Evolutionary conservation across 2,113 vertebrate genomes (phyloP), one percentile per base, ranked within the genome.

Genomic region (Podarcis cretensis): DNA sequence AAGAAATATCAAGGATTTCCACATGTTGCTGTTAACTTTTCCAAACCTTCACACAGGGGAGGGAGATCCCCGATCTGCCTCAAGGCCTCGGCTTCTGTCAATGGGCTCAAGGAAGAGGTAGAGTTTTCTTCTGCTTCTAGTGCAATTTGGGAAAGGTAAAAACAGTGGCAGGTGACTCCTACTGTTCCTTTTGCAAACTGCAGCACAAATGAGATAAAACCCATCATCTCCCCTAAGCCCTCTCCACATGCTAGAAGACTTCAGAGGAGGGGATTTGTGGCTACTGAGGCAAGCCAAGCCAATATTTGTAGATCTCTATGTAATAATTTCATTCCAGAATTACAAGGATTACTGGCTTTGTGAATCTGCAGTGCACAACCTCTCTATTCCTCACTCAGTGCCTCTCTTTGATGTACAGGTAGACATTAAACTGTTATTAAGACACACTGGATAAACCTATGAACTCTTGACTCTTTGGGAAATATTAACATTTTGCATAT

Each of bases 401-500:
- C 75, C 81, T 88, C 78, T 81, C 90, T 89, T 92, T 79, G 63
- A 75, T 23, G 43, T 92, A 12, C 59, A 65, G 81, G 32, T 35
- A 68, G 90, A 82, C 35, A 74, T 75, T 73, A 30, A 82, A 93
- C 27, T 76, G 43, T 69, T 65, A 75, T 81, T 75, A 90, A 77
- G 14, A 10, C 88, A 66, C 87, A 57, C 3, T 87, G 73, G 81
- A 35, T 69, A 77, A 86, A 40, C 66, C 16, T 83, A 77, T 68
- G 43, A 63, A 23, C 35, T 80, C 54, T 89, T 78, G 37, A 0
- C 89, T 89, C 75, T 90, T 89, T 89, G 68, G 87, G 85, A 92
- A 85, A 84, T 86, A 65, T 83, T 90, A 90, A 48, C 18, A 40
- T 92, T 96, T 95, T 95, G 89, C 95, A 93, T 89, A 35, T 20